phyloP scores from a whole-genome alignment of 2,113 vertebrate genomes.

The Lepus americanus region DNA sequence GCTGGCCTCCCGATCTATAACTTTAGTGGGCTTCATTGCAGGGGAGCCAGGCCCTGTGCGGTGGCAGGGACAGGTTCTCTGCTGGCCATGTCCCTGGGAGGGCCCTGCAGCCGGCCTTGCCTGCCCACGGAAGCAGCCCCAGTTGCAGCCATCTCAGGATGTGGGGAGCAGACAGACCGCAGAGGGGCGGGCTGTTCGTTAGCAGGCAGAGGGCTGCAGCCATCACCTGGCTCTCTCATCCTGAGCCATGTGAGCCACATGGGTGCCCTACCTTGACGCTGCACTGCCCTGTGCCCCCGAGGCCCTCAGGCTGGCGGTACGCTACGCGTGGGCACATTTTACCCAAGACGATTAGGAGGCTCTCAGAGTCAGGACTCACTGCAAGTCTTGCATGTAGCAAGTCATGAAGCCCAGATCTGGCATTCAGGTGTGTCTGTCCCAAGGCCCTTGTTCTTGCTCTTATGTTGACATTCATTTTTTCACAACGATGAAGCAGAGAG shows the following conservation, averaged over 20 bases:
- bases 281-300: rapidly evolving
- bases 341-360: not conserved
- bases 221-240: not conserved
- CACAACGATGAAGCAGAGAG: not conserved
- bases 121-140: not conserved
- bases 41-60: too few species aligned
- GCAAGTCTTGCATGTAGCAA: not conserved
- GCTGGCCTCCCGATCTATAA: not conserved
- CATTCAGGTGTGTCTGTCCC: not conserved
- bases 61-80: too few species aligned
- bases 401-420: not conserved
- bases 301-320: not conserved
- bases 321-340: not conserved
- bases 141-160: not conserved
- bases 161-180: not conserved
- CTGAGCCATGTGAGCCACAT: not conserved
- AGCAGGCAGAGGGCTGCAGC: not conserved
- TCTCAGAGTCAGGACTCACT: not conserved
- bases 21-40: not conserved
- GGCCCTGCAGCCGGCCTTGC: too few species aligned
- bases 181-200: not conserved
- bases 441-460: not conserved
- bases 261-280: not conserved
- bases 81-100: not conserved
- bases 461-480: not conserved